phyloP scores from a whole-genome alignment of 2,888 invertebrate species.

The Pristionchus fissidentatus region DNA sequence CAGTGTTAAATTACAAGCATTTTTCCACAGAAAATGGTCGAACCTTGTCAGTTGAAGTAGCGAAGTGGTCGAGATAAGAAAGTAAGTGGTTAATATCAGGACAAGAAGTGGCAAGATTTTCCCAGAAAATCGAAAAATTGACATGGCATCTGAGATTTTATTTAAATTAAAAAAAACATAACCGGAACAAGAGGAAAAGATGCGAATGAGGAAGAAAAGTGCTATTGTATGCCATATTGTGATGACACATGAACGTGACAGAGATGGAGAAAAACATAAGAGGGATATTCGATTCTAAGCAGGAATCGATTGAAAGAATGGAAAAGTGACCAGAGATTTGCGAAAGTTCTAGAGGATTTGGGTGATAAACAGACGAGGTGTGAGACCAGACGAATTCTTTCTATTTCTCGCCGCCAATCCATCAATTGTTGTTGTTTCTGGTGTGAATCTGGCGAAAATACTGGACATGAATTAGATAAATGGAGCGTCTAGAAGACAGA shows the following conservation, averaged over 20 bases:
- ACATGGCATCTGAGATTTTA: slow-evolving; percentile 12
- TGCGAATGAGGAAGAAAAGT: not conserved
- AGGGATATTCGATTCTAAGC: not conserved
- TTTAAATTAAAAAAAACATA: not conserved
- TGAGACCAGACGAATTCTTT: too few species aligned
- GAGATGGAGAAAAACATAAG: not conserved
- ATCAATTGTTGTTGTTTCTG: not conserved
- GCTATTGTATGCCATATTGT: not conserved
- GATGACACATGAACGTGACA: not conserved
- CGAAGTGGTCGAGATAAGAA: not conserved
- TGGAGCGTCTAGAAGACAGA: not conserved
- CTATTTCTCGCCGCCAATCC: not conserved
- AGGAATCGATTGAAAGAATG: not conserved
- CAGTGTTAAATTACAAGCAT: too few species aligned
- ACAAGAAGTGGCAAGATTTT: not conserved
- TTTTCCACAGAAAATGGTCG: not conserved
- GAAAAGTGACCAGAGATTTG: not conserved
- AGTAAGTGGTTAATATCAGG: not conserved
- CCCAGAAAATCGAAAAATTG: not conserved
- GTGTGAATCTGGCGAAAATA: not conserved
- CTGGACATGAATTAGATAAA: not conserved
- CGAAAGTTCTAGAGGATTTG: too few species aligned
- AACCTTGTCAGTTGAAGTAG: slow-evolving; percentile 1
- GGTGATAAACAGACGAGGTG: too few species aligned
- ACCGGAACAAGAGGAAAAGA: not conserved